Percentiles rank a stretch among this genome's conserved stretches.
phyloP scores from a whole-genome alignment of 1,140 invertebrate species.

The Psilanteris sp. region DNA sequence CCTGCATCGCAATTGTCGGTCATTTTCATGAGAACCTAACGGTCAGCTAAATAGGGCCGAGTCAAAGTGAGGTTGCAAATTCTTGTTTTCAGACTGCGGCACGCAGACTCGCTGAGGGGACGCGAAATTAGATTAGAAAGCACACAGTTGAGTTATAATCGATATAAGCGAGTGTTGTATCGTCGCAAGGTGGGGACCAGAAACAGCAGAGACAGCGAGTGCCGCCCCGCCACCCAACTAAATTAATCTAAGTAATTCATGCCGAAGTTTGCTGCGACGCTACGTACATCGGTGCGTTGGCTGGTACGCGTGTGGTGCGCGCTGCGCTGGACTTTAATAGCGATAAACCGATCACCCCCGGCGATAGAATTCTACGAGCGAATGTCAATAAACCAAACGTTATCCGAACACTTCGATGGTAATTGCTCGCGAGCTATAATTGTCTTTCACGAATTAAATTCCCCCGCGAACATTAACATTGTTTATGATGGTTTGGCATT shows the following conservation, averaged over 20 bases:
- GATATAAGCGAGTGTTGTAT: slow-evolving; percentile 70
- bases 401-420: slow-evolving; percentile 57
- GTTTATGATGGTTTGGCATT: slow-evolving; percentile 45
- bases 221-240: slow-evolving; percentile 72
- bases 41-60: slow-evolving; percentile 28
- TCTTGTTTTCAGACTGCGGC: slow-evolving; percentile 48
- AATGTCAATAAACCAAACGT: slow-evolving; percentile 62
- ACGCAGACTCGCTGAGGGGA: slow-evolving; percentile 52
- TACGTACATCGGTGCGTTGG: slow-evolving; percentile 48
- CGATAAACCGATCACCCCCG: slow-evolving; percentile 60
- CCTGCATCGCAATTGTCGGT: no score
- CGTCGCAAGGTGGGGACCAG: slow-evolving; percentile 40
- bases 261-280: slow-evolving; percentile 72
- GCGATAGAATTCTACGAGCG: slow-evolving; percentile 56
- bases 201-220: slow-evolving; percentile 63
- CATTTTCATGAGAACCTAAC: slow-evolving; percentile 17
- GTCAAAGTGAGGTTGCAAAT: slow-evolving; percentile 23
- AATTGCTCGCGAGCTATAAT: slow-evolving; percentile 60
- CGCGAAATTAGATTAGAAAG: slow-evolving; percentile 73
- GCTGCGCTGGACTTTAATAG: slow-evolving; percentile 60
- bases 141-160: slow-evolving; percentile 73
- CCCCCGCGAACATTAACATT: slow-evolving; percentile 48
- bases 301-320: slow-evolving; percentile 43
- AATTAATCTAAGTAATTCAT: slow-evolving; percentile 79
- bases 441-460: slow-evolving; percentile 61